A percentile compares a stretch with the other conserved stretches of the same genome.
Evolutionary conservation across 2,888 invertebrate genomes (phyloP).

Genomic region (Dasysyrphus albostriatus): DNA sequence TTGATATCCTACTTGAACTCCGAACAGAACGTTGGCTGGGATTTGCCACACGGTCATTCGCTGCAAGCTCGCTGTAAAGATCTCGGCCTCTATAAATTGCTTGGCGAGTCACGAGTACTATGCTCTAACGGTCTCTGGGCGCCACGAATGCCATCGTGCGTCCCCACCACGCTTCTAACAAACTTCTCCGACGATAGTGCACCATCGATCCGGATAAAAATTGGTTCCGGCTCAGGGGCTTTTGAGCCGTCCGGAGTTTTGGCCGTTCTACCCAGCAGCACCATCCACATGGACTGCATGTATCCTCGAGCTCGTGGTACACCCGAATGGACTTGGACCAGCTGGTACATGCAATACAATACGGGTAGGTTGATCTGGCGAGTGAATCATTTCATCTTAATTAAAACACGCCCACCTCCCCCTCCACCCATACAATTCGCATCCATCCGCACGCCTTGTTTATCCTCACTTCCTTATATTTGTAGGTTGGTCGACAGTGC

Average conservation of each 20-base stretch:
- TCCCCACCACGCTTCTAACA: conserved; percentile 93
- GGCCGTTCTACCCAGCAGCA: conserved; percentile 90
- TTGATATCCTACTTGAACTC: conserved; percentile 48
- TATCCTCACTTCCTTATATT: neutral
- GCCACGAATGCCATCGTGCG: conserved; percentile 90
- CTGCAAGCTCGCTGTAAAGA: conserved; percentile 91
- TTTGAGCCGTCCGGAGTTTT: conserved; percentile 92
- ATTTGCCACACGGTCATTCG: conserved; percentile 91
- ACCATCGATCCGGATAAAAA: conserved; percentile 91
- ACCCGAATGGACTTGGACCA: conserved; percentile 95
- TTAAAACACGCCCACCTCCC: conserved; percentile 53
- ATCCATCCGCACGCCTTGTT: neutral
- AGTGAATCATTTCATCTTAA: conserved; percentile 70
- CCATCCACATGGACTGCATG: conserved; percentile 92
- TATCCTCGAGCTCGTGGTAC: conserved; percentile 90
- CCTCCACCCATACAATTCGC: neutral
- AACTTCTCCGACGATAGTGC: conserved; percentile 95
- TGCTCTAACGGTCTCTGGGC: conserved; percentile 94
- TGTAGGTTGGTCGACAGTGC: conserved; percentile 83
- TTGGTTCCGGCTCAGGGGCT: conserved; percentile 91
- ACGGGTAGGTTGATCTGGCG: conserved; percentile 86
- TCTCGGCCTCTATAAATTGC: conserved; percentile 92
- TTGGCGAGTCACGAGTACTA: conserved; percentile 90
- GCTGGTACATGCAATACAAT: conserved; percentile 90
- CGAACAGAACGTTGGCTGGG: conserved; percentile 86